Conservation (phyloP, 2,888 invertebrate species). For the Drosophila engyochracea region DNA sequence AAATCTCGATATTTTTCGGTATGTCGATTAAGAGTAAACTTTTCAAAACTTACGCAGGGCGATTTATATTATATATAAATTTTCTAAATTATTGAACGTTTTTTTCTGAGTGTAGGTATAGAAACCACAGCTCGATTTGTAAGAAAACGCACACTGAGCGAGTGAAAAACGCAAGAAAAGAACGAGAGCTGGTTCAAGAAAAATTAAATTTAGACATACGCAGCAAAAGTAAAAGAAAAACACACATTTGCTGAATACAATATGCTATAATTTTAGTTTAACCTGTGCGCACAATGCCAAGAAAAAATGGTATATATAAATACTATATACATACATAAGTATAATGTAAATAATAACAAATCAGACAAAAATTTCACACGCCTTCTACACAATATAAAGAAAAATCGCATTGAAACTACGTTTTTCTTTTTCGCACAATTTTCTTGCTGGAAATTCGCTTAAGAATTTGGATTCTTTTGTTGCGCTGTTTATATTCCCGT, state of each 20-base stretch:
- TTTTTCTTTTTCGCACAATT: constrained; percentile 20
- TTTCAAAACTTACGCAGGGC: neutral
- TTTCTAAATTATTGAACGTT: neutral
- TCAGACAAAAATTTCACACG: constrained; percentile 33
- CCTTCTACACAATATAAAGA: constrained; percentile 10
- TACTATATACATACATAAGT: neutral
- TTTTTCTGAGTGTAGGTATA: neutral
- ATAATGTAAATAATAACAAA: constrained; percentile 6
- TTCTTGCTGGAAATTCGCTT: constrained; percentile 25
- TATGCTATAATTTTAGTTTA: constrained; percentile 15
- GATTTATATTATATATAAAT: neutral
- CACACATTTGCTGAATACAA: constrained; percentile 14
- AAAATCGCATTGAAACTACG: constrained; percentile 2
- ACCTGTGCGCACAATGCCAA: neutral
- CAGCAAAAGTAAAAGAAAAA: neutral
- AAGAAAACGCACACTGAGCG: neutral
- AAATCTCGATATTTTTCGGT: neutral
- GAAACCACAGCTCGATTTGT: constrained; percentile 6
- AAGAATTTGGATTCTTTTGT: constrained; percentile 30
- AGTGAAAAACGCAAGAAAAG: neutral
- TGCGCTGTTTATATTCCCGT: constrained; percentile 1
- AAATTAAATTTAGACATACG: constrained; percentile 29
- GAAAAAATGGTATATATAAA: neutral
- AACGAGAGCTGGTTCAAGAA: constrained; percentile 12
- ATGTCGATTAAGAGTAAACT: neutral